Evolutionary conservation across 2,113 vertebrate genomes (phyloP).

Genomic region (Cyprinodon tularosa): DNA sequence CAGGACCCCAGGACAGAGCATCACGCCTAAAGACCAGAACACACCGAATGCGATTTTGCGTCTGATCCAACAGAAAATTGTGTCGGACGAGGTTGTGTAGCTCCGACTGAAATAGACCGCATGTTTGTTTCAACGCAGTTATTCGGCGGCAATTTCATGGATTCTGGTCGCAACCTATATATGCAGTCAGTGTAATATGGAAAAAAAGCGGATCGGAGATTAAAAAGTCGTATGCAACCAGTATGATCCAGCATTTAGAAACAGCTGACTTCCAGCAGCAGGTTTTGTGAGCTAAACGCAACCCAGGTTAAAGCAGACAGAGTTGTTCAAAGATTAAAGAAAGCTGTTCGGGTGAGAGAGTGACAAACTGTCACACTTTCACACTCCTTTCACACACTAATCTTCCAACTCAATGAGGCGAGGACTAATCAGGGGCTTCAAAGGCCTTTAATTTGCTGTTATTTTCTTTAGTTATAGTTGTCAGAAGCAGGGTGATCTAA

Average conservation of each 20-base stretch:
- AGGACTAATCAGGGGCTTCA: constrained; percentile 69
- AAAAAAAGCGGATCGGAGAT: too few relatives aligned
- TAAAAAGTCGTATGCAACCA: too few relatives aligned
- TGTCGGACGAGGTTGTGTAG: too few relatives aligned
- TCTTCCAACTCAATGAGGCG: constrained; percentile 67
- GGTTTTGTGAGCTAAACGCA: not conserved
- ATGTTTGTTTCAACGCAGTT: too few relatives aligned
- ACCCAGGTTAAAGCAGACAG: constrained; percentile 5
- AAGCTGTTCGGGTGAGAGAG: constrained; percentile 16
- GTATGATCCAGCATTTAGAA: not conserved
- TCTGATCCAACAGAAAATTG: too few relatives aligned
- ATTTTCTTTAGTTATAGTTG: constrained; percentile 69
- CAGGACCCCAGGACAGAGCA: not conserved
- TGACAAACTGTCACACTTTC: constrained; percentile 13
- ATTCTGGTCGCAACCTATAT: too few relatives aligned
- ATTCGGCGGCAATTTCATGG: too few relatives aligned
- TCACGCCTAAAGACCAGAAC: too few relatives aligned
- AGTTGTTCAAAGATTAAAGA: constrained; percentile 13
- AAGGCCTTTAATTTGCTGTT: constrained; percentile 73
- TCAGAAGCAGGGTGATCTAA: constrained; percentile 67
- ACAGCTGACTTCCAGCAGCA: not conserved
- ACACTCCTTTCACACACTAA: constrained; percentile 49
- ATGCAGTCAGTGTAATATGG: too few relatives aligned
- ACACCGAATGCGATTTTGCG: too few relatives aligned
- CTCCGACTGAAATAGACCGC: too few relatives aligned